A percentile compares a stretch with the other conserved stretches of the same genome.
Evolutionary conservation across 2,113 vertebrate species (phyloP).

Genomic region (Zosterops borbonicus): DNA sequence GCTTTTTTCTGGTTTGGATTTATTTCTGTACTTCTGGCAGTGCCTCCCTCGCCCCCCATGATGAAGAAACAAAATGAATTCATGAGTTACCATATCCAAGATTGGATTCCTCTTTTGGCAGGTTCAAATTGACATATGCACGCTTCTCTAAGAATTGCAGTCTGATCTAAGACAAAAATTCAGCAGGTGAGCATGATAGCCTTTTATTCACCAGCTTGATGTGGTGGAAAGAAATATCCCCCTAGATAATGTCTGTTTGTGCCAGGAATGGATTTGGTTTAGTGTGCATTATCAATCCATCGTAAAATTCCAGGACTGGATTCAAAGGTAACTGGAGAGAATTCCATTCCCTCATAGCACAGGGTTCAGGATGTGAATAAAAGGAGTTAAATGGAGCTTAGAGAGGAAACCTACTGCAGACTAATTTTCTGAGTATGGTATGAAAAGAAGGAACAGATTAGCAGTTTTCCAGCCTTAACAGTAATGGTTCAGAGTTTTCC

Average conservation of each 20-base stretch:
- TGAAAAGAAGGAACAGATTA: not conserved
- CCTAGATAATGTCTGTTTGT: not conserved
- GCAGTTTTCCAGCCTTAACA: not conserved
- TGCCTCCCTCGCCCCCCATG: rapidly evolving
- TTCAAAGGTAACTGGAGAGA: not conserved
- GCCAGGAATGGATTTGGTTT: not conserved
- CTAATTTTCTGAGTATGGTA: not conserved
- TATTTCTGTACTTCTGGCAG: not conserved
- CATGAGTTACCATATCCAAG: not conserved
- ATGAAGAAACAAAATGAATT: not conserved
- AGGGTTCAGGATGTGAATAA: not conserved
- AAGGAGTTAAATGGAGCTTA: not conserved
- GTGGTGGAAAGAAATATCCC: not conserved
- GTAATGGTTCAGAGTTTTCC: not conserved
- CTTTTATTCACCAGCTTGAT: not conserved
- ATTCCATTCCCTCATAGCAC: not conserved
- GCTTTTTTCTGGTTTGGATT: not conserved
- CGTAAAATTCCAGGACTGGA: not conserved
- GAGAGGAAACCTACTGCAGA: not conserved
- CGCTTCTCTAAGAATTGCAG: not conserved
- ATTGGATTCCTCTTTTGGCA: not conserved
- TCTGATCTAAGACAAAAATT: not conserved
- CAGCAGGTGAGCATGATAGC: not conserved
- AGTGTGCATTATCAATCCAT: not conserved
- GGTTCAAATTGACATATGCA: not conserved